These are phyloP conservation scores for Atta texana DNA, from an alignment of 1,140 invertebrate species.

Conservation along the genomic window DNA sequence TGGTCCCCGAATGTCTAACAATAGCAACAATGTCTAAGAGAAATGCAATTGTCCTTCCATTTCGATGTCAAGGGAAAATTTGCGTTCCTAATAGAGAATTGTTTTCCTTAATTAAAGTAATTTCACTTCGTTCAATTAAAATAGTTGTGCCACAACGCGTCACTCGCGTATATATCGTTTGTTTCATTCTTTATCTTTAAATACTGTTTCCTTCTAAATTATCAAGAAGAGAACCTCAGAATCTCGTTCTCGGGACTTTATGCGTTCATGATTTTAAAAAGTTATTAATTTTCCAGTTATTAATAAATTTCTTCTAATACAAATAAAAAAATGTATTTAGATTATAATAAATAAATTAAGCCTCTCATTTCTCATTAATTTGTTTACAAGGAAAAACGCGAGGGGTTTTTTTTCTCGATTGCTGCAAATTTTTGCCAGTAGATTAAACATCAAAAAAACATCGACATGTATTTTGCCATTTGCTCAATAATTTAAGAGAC, in stretches of 20 bases:
- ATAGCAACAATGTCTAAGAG: conserved; percentile 15
- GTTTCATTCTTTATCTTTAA: conserved; percentile 23
- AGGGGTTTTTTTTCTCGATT: too few relatives aligned
- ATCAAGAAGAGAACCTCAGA: background rate
- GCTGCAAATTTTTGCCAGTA: too few relatives aligned
- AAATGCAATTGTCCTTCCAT: conserved; percentile 53
- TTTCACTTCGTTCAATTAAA: conserved; percentile 59
- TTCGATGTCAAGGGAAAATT: conserved; percentile 19
- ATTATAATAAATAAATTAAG: background rate
- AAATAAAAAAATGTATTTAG: background rate
- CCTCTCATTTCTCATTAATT: background rate
- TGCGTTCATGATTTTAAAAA: background rate
- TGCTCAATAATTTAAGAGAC: too few relatives aligned
- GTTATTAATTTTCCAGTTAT: background rate
- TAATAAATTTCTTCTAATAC: background rate
- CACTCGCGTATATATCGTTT: conserved; percentile 5
- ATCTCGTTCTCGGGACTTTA: background rate
- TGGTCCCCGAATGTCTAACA: background rate
- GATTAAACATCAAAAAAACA: too few relatives aligned
- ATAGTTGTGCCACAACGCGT: conserved; percentile 24
- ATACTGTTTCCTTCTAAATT: conserved; percentile 1
- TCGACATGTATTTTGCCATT: too few relatives aligned
- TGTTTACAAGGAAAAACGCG: background rate
- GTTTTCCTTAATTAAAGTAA: conserved; percentile 60
- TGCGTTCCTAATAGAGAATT: conserved; percentile 26